phyloP scores from a whole-genome alignment of 2,113 vertebrate species.

The Dolichallabes microphthalmus region DNA sequence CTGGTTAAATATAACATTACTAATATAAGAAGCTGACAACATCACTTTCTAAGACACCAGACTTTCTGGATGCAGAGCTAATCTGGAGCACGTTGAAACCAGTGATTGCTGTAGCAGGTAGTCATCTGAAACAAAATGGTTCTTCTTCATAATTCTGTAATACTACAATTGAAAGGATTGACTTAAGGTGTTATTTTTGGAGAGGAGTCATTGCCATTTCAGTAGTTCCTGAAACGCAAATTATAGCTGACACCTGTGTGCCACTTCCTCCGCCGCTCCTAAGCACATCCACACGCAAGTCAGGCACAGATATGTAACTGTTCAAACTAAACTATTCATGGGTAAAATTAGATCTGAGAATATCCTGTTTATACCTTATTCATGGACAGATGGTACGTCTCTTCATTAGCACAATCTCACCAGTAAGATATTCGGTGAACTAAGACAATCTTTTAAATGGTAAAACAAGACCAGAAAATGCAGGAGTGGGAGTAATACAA shows the following conservation, averaged over 20 bases:
- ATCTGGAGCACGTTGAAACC: conserved; percentile 1
- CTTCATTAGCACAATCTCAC: conserved; percentile 49
- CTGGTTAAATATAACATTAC: not conserved
- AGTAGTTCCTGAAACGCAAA: conserved; percentile 32
- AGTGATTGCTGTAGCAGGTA: conserved; percentile 27
- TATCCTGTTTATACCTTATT: conserved; percentile 18
- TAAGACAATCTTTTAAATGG: conserved; percentile 9
- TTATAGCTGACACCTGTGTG: conserved; percentile 20
- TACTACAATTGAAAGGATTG: conserved; percentile 36
- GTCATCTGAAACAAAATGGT: conserved; percentile 30
- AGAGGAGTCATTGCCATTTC: conserved; percentile 34
- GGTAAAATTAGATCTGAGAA: conserved; percentile 39
- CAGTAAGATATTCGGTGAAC: conserved; percentile 36
- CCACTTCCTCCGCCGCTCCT: conserved; percentile 1
- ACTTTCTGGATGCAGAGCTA: conserved; percentile 25
- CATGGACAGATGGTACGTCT: conserved; percentile 53
- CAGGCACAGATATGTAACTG: not conserved
- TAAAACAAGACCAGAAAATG: not conserved
- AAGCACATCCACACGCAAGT: not conserved
- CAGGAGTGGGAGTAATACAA: not conserved
- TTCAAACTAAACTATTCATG: not conserved
- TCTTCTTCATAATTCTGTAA: not conserved
- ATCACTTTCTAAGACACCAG: not conserved
- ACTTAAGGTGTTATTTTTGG: conserved; percentile 15
- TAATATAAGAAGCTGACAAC: not conserved